phyloP scores from a whole-genome alignment of 1,140 invertebrate species.

The Brachystomella parvula region DNA sequence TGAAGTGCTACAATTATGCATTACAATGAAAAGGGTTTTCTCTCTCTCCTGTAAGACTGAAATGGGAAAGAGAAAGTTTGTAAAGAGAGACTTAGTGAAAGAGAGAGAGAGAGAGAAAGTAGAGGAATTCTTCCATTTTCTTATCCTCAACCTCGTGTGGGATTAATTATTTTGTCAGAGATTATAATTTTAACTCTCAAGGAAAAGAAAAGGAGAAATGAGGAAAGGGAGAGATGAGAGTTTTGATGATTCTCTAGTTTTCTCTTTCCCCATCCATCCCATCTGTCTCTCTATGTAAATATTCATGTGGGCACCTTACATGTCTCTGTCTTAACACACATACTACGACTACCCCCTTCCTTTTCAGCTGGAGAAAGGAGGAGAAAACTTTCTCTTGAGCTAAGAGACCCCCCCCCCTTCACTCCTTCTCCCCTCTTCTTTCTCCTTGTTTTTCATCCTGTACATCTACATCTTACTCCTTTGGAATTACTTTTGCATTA shows the following conservation, averaged over 20 bases:
- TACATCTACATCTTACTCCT: slow-evolving; percentile 14
- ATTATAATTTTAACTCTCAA: slow-evolving; percentile 27
- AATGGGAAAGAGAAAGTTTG: slow-evolving; percentile 7
- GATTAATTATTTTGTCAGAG: slow-evolving; percentile 35
- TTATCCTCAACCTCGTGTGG: slow-evolving; percentile 13
- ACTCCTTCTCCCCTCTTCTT: slow-evolving; percentile 12
- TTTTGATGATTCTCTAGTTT: slow-evolving; percentile 13
- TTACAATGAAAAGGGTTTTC: neutral
- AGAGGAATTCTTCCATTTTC: slow-evolving; percentile 5
- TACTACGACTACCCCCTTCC: neutral
- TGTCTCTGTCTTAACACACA: neutral
- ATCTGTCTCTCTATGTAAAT: slow-evolving; percentile 16
- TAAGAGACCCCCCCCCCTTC: slow-evolving; percentile 1
- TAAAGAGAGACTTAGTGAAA: too few relatives aligned
- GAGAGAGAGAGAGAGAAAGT: too few relatives aligned
- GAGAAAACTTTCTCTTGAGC: neutral
- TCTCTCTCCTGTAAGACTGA: neutral
- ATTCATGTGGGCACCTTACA: slow-evolving; percentile 2
- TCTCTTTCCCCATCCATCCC: slow-evolving; percentile 4
- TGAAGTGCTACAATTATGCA: slow-evolving; percentile 8
- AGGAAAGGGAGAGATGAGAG: neutral
- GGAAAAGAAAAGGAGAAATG: neutral
- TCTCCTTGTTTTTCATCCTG: slow-evolving; percentile 24
- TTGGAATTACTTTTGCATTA: slow-evolving; percentile 38
- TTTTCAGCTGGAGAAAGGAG: neutral